phyloP scores from a whole-genome alignment of 2,113 vertebrate species.

The Corythornis cristatus region DNA sequence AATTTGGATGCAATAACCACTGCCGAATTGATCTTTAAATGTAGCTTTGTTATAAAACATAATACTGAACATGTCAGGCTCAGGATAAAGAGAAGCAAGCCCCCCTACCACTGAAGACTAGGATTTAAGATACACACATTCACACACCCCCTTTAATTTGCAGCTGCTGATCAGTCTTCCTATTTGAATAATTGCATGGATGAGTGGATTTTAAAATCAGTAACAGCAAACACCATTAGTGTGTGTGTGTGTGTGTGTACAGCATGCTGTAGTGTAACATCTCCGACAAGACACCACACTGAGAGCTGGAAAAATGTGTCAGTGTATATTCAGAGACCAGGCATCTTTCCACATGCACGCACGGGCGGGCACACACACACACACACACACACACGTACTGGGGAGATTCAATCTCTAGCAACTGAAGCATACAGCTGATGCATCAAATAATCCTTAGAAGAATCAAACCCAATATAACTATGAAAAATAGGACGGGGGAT shows the following conservation, averaged over 20 bases:
- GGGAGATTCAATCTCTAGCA: not conserved
- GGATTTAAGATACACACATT: not conserved
- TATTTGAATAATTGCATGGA: not conserved
- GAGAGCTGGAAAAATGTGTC: conserved; percentile 35
- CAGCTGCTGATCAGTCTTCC: not conserved
- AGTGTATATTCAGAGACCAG: not conserved
- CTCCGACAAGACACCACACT: not conserved
- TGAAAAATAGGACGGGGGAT: not conserved
- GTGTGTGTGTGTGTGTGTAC: not conserved
- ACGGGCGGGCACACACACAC: not conserved
- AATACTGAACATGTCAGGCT: not conserved
- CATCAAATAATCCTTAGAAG: conserved; percentile 19
- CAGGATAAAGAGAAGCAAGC: conserved; percentile 1
- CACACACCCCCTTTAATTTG: not conserved
- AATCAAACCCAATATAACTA: not conserved
- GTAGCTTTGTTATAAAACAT: conserved; percentile 80
- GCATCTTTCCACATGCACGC: not conserved
- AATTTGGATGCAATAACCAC: conserved; percentile 90
- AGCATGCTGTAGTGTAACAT: not conserved
- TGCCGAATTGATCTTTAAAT: conserved; percentile 80
- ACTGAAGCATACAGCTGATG: not conserved
- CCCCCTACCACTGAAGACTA: not conserved
- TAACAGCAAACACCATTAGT: not conserved
- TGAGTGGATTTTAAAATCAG: not conserved
- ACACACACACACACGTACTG: not conserved